Conservation (phyloP, 1,140 invertebrate genomes). For the Hyles euphorbiae region DNA sequence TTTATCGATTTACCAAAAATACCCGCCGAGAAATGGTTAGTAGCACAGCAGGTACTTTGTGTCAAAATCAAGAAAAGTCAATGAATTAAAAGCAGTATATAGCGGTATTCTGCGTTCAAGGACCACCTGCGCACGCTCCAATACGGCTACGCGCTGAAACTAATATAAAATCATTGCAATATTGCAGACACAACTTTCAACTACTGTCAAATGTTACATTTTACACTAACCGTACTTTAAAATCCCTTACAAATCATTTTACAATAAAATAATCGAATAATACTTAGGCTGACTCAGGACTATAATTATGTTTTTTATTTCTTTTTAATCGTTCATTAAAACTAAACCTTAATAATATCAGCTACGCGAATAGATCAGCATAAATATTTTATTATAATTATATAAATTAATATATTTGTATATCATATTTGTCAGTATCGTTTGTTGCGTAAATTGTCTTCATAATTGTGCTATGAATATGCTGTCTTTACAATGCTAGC, state of each 20-base stretch:
- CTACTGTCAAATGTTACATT: constrained; percentile 23
- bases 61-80: no score
- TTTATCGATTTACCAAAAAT: no score
- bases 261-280: constrained; percentile 38
- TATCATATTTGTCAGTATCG: constrained; percentile 37
- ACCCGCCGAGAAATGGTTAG: no score
- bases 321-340: constrained; percentile 28
- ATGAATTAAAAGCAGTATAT: no score
- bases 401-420: constrained; percentile 36
- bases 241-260: constrained; percentile 29
- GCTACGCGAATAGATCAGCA: constrained; percentile 39
- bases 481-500: constrained; percentile 32
- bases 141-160: constrained; percentile 10
- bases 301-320: constrained; percentile 32
- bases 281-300: constrained; percentile 56
- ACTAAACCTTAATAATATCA: constrained; percentile 60
- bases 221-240: constrained; percentile 26
- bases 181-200: constrained; percentile 5
- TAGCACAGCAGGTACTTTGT: no score
- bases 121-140: constrained; percentile 5
- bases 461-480: constrained; percentile 44
- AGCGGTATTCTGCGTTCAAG: no score
- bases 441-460: constrained; percentile 49
- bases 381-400: constrained; percentile 30
- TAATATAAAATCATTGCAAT: constrained; percentile 2